Evolutionary conservation across 2,888 invertebrate species (phyloP), one percentile per base, ranked within the genome.

Genomic region (Blomia tropicalis): DNA sequence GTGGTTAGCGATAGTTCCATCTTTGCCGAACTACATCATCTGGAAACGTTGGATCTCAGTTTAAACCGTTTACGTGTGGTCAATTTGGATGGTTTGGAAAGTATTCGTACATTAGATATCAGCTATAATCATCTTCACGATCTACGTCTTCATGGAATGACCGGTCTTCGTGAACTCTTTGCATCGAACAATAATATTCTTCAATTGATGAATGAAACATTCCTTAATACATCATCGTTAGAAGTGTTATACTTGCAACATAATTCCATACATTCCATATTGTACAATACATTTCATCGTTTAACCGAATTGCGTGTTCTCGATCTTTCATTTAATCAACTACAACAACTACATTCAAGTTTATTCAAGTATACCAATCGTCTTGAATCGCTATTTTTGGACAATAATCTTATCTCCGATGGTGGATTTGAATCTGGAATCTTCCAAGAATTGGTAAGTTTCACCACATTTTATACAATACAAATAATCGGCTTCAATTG

Each of bases 41-140:
- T 92, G 62, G 86, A 87, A 76, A 84, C 85, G 11, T 77, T 91
- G 66, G 88, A 89, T 73, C 79, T 92, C 71, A 87, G 87, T 71
- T 84, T 86, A 73, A 92, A 91, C 66, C 65, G 65, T 23, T 67
- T 71, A 29, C 67, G 64, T 74, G 84, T 88, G 66, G 82, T 85
- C 22, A 80, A 79, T 67, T 77, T 91, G 65, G 83, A 84, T 68
- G 77, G 82, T 65, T 87, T 88, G 73, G 81, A 80, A 68, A 82
- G 83, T 65, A 76, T 91, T 68, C 80, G 83, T 66, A 86, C 86
- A 0, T 82, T 90, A 69, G 90, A 91, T 74, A 75, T 90, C 68
- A 87, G 86, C 71, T 84, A 87, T 73, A 91, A 91, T 75, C 90
- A 90, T 72, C 80, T 91, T 58, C 89, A 89, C 74, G 81, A 83